Percentiles rank a stretch among this genome's conserved stretches.
phyloP scores from a whole-genome alignment of 2,113 vertebrate species.

The Motacilla alba region DNA sequence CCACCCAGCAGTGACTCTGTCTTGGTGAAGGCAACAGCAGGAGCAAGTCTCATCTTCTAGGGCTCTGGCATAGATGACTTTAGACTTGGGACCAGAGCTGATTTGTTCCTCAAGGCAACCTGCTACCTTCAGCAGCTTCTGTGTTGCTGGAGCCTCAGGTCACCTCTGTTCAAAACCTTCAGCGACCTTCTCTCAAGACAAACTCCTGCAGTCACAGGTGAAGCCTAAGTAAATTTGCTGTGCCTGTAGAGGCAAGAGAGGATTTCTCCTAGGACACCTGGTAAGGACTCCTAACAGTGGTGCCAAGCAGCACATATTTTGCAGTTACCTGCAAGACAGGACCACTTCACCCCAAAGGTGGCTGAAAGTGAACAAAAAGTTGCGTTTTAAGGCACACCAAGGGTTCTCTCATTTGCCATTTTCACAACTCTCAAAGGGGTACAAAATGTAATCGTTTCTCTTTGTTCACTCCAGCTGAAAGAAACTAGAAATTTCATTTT shows the following conservation, averaged over 20 bases:
- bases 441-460: neutral
- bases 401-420: neutral
- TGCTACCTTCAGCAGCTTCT: neutral
- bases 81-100: neutral
- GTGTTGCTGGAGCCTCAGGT: neutral
- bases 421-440: neutral
- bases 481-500: neutral
- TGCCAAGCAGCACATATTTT: neutral
- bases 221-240: neutral
- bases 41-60: neutral
- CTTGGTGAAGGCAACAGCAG: neutral
- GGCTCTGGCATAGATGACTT: fast-evolving
- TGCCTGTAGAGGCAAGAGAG: neutral
- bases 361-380: neutral
- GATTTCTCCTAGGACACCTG: neutral
- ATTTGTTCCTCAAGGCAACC: neutral
- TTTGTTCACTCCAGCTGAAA: neutral
- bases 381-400: neutral
- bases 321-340: neutral
- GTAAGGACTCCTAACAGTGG: neutral
- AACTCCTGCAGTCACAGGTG: neutral
- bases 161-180: neutral
- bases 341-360: neutral
- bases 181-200: neutral
- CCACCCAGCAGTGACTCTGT: neutral